Evolutionary conservation across 2,113 vertebrate species (phyloP), one percentile per base, ranked within the genome.

Genomic region (Hippocampus zosterae): DNA sequence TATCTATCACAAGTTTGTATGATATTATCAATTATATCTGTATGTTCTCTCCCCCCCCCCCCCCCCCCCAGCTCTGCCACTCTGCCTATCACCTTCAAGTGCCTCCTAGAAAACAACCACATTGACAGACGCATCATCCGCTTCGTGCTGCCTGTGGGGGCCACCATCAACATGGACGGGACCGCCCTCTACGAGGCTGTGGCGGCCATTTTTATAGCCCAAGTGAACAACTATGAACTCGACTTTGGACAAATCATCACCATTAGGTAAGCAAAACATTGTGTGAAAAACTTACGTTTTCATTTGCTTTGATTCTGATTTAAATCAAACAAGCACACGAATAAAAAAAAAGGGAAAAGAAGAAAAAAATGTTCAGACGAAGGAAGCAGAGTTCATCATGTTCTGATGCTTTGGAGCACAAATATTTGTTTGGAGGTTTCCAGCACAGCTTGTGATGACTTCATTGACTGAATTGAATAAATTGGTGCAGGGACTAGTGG

Each of bases 61-160:
- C 81, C 18, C 41, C 13, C 21, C 46, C 69, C 25, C 81, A 90
- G 89, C 77, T 90, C 89, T 69, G 89, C 89, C 78, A 90, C 89
- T 55, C 84, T 90, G 89, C 89, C 89, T 89, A 90, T 90, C 71
- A 90, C 89, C 86, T 90, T 90, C 42, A 90, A 90, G 89, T 90
- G 89, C 89, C 89, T 90, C 75, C 81, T 90, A 1, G 89, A 90
- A 77, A 90, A 90, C 80, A 90, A 90, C 55, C 89, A 90, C 80
- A 90, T 90, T 3, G 89, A 90, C 85, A 71, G 89, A 68, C 89
- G 89, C 67, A 90, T 90, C 72, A 90, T 90, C 72, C 89, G 89
- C 82, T 90, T 90, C 1, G 89, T 90, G 77, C 82, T 90, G 69
- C 89, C 89, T 0, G 89, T 90, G 27, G 89, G 88, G 0, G 88